These are phyloP conservation scores for Melanogrammus aeglefinus DNA, from an alignment of 2,797 vertebrate species.

Conservation along the genomic window DNA sequence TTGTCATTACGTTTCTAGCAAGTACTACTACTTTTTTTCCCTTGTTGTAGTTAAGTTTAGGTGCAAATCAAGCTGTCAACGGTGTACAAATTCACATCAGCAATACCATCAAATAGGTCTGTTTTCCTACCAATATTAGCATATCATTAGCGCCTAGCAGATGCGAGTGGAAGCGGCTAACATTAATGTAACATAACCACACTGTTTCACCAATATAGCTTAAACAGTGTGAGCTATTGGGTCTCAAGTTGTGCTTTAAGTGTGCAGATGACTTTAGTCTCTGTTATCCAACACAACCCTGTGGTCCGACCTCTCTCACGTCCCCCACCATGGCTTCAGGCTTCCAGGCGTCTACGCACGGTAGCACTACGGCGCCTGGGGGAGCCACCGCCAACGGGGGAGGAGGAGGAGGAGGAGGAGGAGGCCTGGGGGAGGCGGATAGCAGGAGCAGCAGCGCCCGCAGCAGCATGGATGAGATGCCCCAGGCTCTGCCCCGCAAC, in stretches of 20 bases:
- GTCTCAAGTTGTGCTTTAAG: not conserved
- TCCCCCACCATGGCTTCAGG: slow-evolving; percentile 7
- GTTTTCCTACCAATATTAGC: not conserved
- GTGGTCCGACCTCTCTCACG: slow-evolving; percentile 1
- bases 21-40: not conserved
- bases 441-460: slow-evolving; percentile 87
- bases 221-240: not conserved
- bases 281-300: not conserved
- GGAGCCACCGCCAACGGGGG: slow-evolving; percentile 78
- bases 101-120: not conserved
- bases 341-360: not conserved
- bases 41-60: too few species aligned
- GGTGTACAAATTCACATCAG: too few species aligned
- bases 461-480: slow-evolving; percentile 84
- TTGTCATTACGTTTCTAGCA: too few species aligned
- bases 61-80: too few species aligned
- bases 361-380: not conserved
- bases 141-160: not conserved
- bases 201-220: not conserved
- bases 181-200: too few species aligned
- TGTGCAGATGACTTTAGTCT: not conserved
- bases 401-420: slow-evolving; percentile 61
- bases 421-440: slow-evolving; percentile 67
- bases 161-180: not conserved
- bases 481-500: slow-evolving; percentile 76